These are phyloP conservation scores for Propithecus deckenii DNA, from an alignment of 2,797 vertebrate species.

Conservation along the genomic window DNA sequence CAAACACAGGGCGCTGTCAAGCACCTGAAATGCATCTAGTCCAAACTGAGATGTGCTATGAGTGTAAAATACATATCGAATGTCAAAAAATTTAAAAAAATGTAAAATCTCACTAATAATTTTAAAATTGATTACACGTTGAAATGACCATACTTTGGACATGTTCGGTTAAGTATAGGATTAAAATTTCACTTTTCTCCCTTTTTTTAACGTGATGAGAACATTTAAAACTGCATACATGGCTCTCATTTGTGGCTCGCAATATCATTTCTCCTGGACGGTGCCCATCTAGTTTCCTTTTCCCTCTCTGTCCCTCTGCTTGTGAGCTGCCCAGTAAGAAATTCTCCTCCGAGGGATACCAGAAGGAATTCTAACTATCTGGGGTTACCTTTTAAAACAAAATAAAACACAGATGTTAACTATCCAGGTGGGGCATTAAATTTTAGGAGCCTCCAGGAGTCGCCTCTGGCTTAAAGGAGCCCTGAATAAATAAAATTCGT, in stretches of 20 bases:
- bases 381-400: slow-evolving; percentile 76
- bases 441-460: slow-evolving; percentile 39
- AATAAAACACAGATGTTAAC: slow-evolving; percentile 74
- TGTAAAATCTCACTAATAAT: background rate
- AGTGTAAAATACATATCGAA: background rate
- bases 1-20: too few species aligned
- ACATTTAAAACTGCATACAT: background rate
- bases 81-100: background rate
- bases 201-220: background rate
- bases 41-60: background rate
- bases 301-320: background rate
- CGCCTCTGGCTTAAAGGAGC: slow-evolving; percentile 64
- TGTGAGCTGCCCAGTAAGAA: background rate
- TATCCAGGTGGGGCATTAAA: slow-evolving; percentile 67
- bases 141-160: background rate
- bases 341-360: slow-evolving; percentile 33
- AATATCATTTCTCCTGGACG: background rate
- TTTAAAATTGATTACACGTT: background rate
- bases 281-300: too few species aligned
- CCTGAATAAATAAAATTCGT: slow-evolving; percentile 68
- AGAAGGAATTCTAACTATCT: slow-evolving; percentile 81
- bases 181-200: background rate
- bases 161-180: background rate
- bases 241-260: accelerated
- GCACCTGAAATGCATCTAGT: background rate